These are phyloP conservation scores for Alcedo atthis DNA, from an alignment of 2,797 vertebrate genomes.

Conservation along the genomic window DNA sequence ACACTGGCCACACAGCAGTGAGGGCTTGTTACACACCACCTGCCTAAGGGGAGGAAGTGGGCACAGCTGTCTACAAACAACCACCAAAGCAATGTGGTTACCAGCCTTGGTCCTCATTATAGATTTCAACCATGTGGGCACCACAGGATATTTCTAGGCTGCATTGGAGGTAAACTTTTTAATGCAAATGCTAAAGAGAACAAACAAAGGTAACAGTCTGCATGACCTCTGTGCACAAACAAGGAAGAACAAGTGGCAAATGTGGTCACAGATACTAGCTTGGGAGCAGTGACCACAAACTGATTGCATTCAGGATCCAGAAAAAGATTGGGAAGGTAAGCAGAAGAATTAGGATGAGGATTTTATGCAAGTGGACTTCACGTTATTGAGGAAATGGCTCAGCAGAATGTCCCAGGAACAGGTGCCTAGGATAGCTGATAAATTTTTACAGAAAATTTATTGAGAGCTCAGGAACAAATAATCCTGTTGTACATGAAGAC, in stretches of 20 bases:
- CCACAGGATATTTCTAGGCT: background rate
- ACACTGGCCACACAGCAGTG: background rate
- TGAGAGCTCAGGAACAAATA: background rate
- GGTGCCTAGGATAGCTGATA: background rate
- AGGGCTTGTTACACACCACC: background rate
- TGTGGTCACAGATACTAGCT: background rate
- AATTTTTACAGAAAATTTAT: background rate
- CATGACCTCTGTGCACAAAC: background rate
- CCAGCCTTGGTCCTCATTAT: background rate
- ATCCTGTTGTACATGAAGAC: background rate
- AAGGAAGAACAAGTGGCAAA: slow-evolving; percentile 1
- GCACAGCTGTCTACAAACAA: background rate
- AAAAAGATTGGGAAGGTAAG: background rate
- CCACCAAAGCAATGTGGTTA: background rate
- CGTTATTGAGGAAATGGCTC: background rate
- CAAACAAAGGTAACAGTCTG: background rate
- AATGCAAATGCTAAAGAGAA: background rate
- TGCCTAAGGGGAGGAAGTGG: background rate
- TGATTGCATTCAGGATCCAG: background rate
- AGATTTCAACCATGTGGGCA: background rate
- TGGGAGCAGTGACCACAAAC: background rate
- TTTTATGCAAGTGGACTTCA: background rate
- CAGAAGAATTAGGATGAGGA: background rate
- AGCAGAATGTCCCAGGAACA: background rate
- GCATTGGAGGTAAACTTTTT: background rate